These are phyloP conservation scores for Mimachlamys varia DNA, from an alignment of 2,888 invertebrate genomes.

Conservation along the genomic window DNA sequence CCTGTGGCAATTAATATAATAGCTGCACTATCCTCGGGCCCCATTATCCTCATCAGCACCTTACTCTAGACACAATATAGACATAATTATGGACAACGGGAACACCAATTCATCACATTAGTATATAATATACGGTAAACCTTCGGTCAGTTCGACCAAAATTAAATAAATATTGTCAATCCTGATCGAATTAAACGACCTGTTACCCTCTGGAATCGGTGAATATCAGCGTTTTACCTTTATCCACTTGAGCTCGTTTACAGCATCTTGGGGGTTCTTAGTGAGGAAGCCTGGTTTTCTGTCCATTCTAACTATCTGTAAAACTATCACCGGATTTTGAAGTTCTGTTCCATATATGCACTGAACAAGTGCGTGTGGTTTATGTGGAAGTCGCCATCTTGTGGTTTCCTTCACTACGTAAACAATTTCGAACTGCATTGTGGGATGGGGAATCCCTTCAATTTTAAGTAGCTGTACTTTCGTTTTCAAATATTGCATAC, in stretches of 20 bases:
- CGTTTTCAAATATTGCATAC: not conserved
- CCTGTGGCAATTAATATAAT: too few species aligned
- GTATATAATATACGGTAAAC: too few species aligned
- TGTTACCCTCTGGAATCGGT: too few species aligned
- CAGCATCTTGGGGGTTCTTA: constrained; percentile 71
- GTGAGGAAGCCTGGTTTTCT: constrained; percentile 74
- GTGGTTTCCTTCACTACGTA: constrained; percentile 50
- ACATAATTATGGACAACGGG: too few species aligned
- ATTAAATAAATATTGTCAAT: too few species aligned
- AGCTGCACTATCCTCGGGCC: too few species aligned
- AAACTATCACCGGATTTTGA: not conserved
- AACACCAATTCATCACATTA: too few species aligned
- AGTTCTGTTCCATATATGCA: not conserved
- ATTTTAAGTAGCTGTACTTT: not conserved
- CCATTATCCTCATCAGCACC: too few species aligned
- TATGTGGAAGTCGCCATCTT: constrained; percentile 44
- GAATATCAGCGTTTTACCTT: constrained; percentile 64
- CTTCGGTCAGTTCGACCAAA: too few species aligned
- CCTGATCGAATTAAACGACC: too few species aligned
- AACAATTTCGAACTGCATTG: constrained; percentile 44
- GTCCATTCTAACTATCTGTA: constrained; percentile 66
- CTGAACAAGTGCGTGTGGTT: not conserved
- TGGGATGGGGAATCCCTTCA: constrained; percentile 39
- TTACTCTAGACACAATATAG: too few species aligned
- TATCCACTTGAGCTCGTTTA: constrained; percentile 74